These are phyloP conservation scores for Strigamia crassipes DNA, from an alignment of 2,888 invertebrate species.

Conservation along the genomic window DNA sequence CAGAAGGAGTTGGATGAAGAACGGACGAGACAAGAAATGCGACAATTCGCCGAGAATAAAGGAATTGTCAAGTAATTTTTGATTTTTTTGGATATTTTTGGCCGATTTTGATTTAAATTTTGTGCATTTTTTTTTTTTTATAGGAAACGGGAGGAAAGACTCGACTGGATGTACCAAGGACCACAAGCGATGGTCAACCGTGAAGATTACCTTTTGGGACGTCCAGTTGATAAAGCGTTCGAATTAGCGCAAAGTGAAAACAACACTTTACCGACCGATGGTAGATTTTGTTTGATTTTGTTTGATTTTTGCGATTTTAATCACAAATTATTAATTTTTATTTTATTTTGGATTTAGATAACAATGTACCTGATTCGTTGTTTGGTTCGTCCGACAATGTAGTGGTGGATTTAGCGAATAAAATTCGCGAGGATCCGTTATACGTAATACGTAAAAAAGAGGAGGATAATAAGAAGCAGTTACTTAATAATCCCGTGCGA, in stretches of 20 bases:
- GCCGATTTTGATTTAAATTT: background rate
- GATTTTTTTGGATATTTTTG: background rate
- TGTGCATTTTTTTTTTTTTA: background rate
- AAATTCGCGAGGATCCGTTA: slow-evolving; percentile 91
- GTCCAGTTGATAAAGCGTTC: slow-evolving; percentile 78
- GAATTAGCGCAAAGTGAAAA: slow-evolving; percentile 63
- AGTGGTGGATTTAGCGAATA: slow-evolving; percentile 79
- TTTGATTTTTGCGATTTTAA: too few species aligned
- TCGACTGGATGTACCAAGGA: slow-evolving; percentile 63
- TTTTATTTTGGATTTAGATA: background rate
- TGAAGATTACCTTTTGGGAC: slow-evolving; percentile 87
- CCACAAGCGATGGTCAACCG: slow-evolving; percentile 68
- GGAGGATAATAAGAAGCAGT: slow-evolving; percentile 79
- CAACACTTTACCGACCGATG: slow-evolving; percentile 47
- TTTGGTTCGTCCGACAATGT: slow-evolving; percentile 61
- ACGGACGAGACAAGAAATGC: slow-evolving; percentile 69
- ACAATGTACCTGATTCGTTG: slow-evolving; percentile 76
- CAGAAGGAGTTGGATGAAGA: slow-evolving; percentile 72
- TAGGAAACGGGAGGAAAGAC: slow-evolving; percentile 45
- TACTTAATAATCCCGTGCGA: slow-evolving; percentile 90
- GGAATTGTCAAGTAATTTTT: slow-evolving; percentile 59
- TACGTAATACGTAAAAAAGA: slow-evolving; percentile 87
- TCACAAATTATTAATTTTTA: background rate
- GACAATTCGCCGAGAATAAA: slow-evolving; percentile 65
- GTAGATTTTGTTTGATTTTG: background rate